Percentiles rank a stretch among this genome's conserved stretches.
Conservation (phyloP, 2,797 vertebrate genomes). For the Galaxias olidus region DNA sequence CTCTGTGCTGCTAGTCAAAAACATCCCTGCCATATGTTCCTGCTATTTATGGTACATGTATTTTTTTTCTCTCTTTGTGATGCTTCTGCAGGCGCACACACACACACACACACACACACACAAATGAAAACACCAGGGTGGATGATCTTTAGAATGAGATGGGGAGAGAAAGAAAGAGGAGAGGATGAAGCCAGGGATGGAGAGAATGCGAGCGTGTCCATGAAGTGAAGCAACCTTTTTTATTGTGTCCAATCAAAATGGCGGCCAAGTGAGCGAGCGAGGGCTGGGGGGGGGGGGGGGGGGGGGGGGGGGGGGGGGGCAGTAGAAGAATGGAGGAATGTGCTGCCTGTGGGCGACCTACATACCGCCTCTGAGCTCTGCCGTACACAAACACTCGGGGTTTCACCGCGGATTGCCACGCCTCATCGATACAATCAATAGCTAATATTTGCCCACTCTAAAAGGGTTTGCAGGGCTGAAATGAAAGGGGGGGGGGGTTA, state of each 20-base stretch:
- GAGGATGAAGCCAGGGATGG: no score
- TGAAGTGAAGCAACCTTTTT: no score
- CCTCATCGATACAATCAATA: conserved; percentile 74
- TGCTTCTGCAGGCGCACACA: no score
- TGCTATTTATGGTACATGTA: no score
- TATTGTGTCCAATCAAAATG: conserved; percentile 4
- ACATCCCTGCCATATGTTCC: no score
- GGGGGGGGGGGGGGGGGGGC: neutral
- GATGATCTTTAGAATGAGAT: no score
- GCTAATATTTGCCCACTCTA: conserved; percentile 61
- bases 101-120: no score
- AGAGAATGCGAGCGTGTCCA: no score
- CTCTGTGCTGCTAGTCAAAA: no score
- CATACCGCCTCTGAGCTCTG: neutral
- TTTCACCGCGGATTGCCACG: conserved; percentile 53
- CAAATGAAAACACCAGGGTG: no score
- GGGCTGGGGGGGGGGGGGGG: neutral
- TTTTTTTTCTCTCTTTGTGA: no score
- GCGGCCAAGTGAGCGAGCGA: neutral
- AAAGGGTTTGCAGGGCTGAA: conserved; percentile 45
- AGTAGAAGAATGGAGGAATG: neutral
- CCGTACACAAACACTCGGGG: conserved; percentile 19
- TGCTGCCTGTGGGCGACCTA: neutral
- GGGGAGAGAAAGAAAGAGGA: no score
- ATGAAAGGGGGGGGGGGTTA: conserved; percentile 35